Base-by-base conservation (phyloP, 2,113 vertebrate genomes). In the Ursus arctos region DNA sequence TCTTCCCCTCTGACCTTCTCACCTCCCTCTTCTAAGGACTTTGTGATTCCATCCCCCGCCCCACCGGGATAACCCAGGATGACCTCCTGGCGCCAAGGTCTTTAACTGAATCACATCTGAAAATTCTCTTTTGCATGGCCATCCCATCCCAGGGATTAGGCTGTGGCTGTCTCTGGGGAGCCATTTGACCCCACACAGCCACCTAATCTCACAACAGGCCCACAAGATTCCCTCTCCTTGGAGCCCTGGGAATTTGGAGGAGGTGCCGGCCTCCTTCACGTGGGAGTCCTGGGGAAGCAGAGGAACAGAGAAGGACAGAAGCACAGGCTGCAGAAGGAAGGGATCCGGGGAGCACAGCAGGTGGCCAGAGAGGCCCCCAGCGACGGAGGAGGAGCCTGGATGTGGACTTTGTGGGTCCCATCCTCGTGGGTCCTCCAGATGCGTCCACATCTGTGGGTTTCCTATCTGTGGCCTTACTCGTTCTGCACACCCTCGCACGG, bases 391-490 rank as follows among this genome's bases (percentile, higher is more conserved):
- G 89, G 26, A 43, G 61, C 18, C 55, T 14, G 28, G 7, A 1
- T 0, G 3, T 13, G n/a, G 18, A 11, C 53, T 9, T 24, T 8
- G 36, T 6, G 0, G 40, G 36, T 7, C 51, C 18, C 10, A 11
- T 0, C 33, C 47, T 33, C 1, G 0, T 15, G n/a, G 71, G 22
- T 28, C 71, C 36, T 21, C 53, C 11, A 4, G 74, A 14, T 0
- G 8, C 49, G 0, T 4, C 3, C 2, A 3, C 4, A 26, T 19
- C 67, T 43, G n/a, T 19, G n/a, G n/a, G 22, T 6, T 18, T 31
- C 26, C 51, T 10, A 19, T 21, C 5, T 7, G 47, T 36, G n/a
- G 10, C 18, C 47, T 51, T 19, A 3, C 47, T 33, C 9, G 0
- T 10, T 21, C 1, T 7, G 49, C 8, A 4, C 2, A 1, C 43